Evolutionary conservation across 2,888 invertebrate species (phyloP), one percentile per base, ranked within the genome.

Genomic region (Athalia circularis): DNA sequence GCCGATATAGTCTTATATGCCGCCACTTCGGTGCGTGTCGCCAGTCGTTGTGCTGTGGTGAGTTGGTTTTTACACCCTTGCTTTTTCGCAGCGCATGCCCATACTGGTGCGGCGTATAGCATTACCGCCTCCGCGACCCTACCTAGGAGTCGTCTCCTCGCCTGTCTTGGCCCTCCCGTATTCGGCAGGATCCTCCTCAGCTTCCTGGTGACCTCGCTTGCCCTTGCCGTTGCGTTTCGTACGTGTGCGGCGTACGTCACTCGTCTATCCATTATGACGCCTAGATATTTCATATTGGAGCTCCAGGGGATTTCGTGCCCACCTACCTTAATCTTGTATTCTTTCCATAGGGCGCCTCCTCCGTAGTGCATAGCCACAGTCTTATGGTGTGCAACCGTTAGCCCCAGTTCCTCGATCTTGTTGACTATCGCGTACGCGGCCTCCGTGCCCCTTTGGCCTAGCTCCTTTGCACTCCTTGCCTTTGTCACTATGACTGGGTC

Each of bases 301-400:
- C n/a, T 8, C 13, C 48, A 67, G 6, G 11, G 11, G 6, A 15
- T 13, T 13, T 9, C 50, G 48, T 50, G 48, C 5, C 67, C 67
- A 7, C 6, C 13, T 3, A 47, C 67, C n/a, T n/a, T n/a, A 13
- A 67, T 48, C 5, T 67, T 13, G 2, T 29, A 29, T 29, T 29
- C 29, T 29, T 29, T 29, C 29, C 29, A 29, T 29, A 29, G 29
- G 29, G 29, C 29, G 29, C 29, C 29, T 29, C 29, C 29, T 29
- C 29, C 29, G 29, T 29, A 29, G 29, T 29, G 29, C 29, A 29
- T 29, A 29, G 72, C 83, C 29, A 81, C 82, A 0, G 81, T 84
- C 61, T 83, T 81, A 4, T 83, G 79, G 7, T 79, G 54, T 2
- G 82, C 83, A 0, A 83, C 75, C 59, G 80, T 15, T 47, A 84